Base-by-base conservation (phyloP, 2,888 invertebrate genomes). In the Stomorhina lunata region DNA sequence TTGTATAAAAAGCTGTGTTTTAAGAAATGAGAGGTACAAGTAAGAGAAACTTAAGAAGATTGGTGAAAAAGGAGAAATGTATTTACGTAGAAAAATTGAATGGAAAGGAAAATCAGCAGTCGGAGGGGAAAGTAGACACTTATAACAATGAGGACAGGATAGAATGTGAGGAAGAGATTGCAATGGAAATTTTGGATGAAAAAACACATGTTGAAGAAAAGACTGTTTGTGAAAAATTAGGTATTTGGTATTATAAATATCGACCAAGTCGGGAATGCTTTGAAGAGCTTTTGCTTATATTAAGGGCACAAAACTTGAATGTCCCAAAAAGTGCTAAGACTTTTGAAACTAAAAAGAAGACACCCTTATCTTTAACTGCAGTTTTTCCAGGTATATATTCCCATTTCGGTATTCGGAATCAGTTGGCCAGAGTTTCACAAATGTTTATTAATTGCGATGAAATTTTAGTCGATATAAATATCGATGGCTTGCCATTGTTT, bases 291-390 rank as follows among this genome's bases (percentile, higher is more conserved):
- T 34, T 59, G 34, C 2, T 17, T 20, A 59, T 59, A 20, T 37
- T 59, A 59, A 59, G 34, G 17, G 34, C 12, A 4, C 34, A 34
- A 59, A 17, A 37, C 20, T 32, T 34, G 1, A 59, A 32, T 15
- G 22, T 20, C 15, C 15, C 57, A 57, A 57, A 15, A 12, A 57
- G 29, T 57, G 57, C 32, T 2, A 55, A 59, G 17, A 34, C 57
- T 17, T 59, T 59, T 59, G 57, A 59, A 59, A 59, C 34, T 17
- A 34, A 59, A 34, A 37, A n/a, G 17, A 59, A 34, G 20, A 32
- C 32, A 3, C 27, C 27, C 5, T 53, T 27, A 53, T 27, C 12
- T 22, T 20, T 22, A 27, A 10, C 22, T 9, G 53, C 3, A 53
- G 6, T 53, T 22, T 53, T 6, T 27, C 25, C 27, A 10, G 25